phyloP scores from a whole-genome alignment of 1,140 invertebrate species.

The fruit fly (Drosophila melanogaster) region Release_6_plus_ISO1_MT NT_033779.5:4047501-4048000 shows the following conservation, averaged over 20 bases:
- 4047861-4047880: not conserved
- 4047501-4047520: no score
- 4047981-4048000: not conserved
- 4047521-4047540: not conserved
- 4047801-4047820: conserved; percentile 62
- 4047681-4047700: conserved; percentile 1
- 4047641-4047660: conserved; percentile 25
- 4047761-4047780: conserved; percentile 3
- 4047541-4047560: not conserved
- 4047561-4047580: no score
- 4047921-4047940: conserved; percentile 64
- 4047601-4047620: no score
- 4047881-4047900: conserved; percentile 26
- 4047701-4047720: conserved; percentile 25
- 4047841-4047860: not conserved
- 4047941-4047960: conserved; percentile 32
- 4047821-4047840: not conserved
- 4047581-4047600: no score
- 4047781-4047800: conserved; percentile 16
- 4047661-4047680: conserved; percentile 12
- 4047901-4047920: conserved; percentile 71
- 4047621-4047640: not conserved
- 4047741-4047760: not conserved
- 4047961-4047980: not conserved
- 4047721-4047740: conserved; percentile 22